A percentile compares a stretch with the other conserved stretches of the same genome.
These are phyloP conservation scores for Ennomos quercinarius DNA, from an alignment of 2,888 invertebrate genomes.

Conservation along the genomic window DNA sequence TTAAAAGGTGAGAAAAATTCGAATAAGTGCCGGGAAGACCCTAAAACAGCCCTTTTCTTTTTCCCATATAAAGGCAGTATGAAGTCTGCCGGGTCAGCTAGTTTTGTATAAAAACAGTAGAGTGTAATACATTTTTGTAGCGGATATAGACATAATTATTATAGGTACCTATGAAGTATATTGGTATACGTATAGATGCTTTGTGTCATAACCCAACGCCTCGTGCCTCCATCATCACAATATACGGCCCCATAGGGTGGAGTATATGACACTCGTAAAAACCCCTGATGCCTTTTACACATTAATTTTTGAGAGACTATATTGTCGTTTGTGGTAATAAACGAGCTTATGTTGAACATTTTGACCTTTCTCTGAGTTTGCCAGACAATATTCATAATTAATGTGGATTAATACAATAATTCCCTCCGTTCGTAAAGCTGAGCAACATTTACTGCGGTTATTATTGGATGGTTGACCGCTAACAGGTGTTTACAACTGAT, in stretches of 20 bases:
- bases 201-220: conserved; percentile 22
- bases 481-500: no score
- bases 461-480: no score
- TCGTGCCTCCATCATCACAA: conserved; percentile 13
- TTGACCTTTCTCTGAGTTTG: conserved; percentile 9
- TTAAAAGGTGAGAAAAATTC: no score
- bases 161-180: not conserved
- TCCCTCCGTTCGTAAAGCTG: no score
- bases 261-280: conserved; percentile 31
- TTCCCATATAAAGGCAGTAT: no score
- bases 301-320: conserved; percentile 31
- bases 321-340: conserved; percentile 26
- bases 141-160: no score
- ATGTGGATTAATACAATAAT: not conserved
- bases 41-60: no score
- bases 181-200: conserved; percentile 1
- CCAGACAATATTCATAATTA: conserved; percentile 2
- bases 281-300: conserved; percentile 21
- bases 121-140: no score
- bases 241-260: conserved; percentile 22
- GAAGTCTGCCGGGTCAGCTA: no score
- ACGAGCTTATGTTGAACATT: conserved; percentile 16
- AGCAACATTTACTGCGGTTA: no score
- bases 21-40: no score
- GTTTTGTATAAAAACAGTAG: no score